Evolutionary conservation across 2,888 invertebrate genomes (phyloP), one percentile per base, ranked within the genome.

Genomic region (Pristionchus fissidentatus): DNA sequence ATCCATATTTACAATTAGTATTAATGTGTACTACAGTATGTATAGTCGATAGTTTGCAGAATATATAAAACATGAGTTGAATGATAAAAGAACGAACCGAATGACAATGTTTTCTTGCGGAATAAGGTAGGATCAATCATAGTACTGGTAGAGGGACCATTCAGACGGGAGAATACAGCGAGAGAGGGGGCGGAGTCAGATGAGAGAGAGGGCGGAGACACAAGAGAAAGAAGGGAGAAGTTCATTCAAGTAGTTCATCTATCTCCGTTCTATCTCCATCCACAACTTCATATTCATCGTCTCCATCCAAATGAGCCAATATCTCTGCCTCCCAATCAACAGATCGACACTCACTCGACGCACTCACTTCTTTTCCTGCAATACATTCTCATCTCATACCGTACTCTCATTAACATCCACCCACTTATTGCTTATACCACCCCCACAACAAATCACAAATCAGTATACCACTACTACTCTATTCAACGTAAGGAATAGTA

Each of bases 31-130:
- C 22, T 22, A 10, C 29, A 66, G 35, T 38, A 32, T 41, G 7
- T 70, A 70, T 41, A 43, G 41, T 70, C 4, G 22, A 7, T 41
- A 4, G 38, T 19, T 52, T 73, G 7, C 29, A 49, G 41, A 15
- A 19, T 35, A 41, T 15, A 26, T 60, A 8, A 15, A 35, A 55
- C 79, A 57, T n/a, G 26, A 57, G 38, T 43, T 60, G 29, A 26
- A 46, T 35, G 32, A 32, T 32, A 41, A 46, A 43, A 35, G 22
- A n/a, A 81, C 62, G 41, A 26, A 81, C 60, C 60, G 43, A 81
- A 81, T 13, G 79, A 79, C 38, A 79, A 26, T 0, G 80, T 81
- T 62, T 81, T 81, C 62, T 81, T 81, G 43, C 80, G 41, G 52
- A 81, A 81, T 32, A 81, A 8, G 46, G 43, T 22, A 29, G 80